Evolutionary conservation across 92 coral and sea anemone genomes (phyloP).

Genomic region (Zoanthus gigantus): DNA sequence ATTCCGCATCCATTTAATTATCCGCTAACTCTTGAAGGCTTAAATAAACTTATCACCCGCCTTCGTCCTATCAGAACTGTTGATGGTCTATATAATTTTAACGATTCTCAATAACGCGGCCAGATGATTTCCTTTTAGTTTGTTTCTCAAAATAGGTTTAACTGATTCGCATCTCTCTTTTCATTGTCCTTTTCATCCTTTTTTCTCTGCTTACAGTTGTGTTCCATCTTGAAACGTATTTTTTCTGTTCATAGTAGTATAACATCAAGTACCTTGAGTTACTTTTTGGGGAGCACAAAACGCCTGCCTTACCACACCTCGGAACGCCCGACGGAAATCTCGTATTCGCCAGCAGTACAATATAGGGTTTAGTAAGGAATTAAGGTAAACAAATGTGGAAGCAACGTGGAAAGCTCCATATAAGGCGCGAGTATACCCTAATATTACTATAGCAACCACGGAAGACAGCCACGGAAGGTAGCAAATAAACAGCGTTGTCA

Average conservation of each 20-base stretch:
- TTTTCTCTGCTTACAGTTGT: no score
- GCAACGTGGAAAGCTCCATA: constrained; percentile 39
- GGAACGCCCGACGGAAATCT: constrained; percentile 35
- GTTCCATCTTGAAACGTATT: no score
- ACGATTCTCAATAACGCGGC: constrained; percentile 38
- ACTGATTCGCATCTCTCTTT: no score
- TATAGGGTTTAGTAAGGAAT: constrained; percentile 29
- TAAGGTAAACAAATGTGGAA: constrained; percentile 25
- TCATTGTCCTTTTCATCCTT: no score
- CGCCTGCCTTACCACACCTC: background rate
- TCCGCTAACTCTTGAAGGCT: background rate
- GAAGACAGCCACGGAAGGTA: constrained; percentile 44
- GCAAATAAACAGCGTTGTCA: constrained; percentile 14
- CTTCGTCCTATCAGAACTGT: constrained; percentile 32
- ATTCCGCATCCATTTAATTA: background rate
- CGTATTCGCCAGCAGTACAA: constrained; percentile 42
- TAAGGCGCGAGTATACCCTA: constrained; percentile 19
- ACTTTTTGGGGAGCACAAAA: background rate
- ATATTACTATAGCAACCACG: constrained; percentile 9
- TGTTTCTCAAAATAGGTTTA: constrained; percentile 6
- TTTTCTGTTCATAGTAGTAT: no score
- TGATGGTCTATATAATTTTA: constrained; percentile 36
- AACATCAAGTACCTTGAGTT: background rate
- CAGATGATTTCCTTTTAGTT: constrained; percentile 33
- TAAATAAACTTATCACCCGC: constrained; percentile 17